phyloP scores from a whole-genome alignment of 1,140 invertebrate species.

The Drosophila cardini region DNA sequence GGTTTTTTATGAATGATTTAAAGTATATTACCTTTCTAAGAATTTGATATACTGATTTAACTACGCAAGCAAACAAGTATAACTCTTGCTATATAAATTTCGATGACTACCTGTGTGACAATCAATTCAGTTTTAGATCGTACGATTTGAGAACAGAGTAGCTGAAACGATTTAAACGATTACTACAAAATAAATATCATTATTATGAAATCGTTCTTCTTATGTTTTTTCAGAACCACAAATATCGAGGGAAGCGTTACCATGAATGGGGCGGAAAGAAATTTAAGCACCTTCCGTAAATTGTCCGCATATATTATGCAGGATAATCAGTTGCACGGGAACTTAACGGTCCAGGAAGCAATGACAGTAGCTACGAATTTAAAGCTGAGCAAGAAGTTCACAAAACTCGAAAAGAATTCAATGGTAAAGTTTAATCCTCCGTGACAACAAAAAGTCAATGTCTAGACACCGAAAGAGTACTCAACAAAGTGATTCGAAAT shows the following conservation, averaged over 20 bases:
- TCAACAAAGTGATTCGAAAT: constrained; percentile 24
- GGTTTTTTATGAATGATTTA: no score
- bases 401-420: constrained; percentile 90
- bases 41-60: no score
- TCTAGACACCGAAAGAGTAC: not conserved
- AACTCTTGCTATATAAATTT: no score
- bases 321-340: constrained; percentile 97
- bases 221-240: constrained; percentile 87
- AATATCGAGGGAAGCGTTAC: constrained; percentile 92
- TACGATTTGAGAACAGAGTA: not conserved
- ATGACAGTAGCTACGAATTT: constrained; percentile 96
- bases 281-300: constrained; percentile 95
- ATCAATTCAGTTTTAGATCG: not conserved
- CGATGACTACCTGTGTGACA: no score
- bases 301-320: constrained; percentile 99
- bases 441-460: not conserved
- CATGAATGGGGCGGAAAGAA: constrained; percentile 94
- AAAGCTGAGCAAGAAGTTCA: constrained; percentile 91
- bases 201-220: no score
- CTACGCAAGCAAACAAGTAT: no score
- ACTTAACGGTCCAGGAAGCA: constrained; percentile 96
- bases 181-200: no score
- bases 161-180: not conserved
- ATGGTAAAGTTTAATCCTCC: constrained; percentile 88
- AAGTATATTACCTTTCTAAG: no score